These are phyloP conservation scores for Mohoua ochrocephala DNA, from an alignment of 2,113 vertebrate species.

Conservation along the genomic window DNA sequence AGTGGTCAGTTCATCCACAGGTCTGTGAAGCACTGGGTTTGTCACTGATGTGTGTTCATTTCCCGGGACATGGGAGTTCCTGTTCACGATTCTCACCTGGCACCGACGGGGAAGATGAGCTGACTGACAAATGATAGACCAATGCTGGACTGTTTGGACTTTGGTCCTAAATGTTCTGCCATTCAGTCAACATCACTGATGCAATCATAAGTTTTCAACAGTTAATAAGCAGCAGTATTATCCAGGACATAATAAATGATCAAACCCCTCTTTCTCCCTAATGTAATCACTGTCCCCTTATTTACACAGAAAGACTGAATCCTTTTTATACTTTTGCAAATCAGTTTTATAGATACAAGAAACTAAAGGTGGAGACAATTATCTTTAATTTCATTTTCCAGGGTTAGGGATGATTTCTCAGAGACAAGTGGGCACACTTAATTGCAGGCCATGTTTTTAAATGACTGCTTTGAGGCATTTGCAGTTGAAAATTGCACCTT, in stretches of 20 bases:
- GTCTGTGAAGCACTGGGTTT: neutral
- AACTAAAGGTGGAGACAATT: neutral
- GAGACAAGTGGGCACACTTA: neutral
- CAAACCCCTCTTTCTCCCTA: neutral
- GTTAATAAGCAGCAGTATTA: neutral
- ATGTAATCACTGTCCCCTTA: neutral
- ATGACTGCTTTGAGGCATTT: neutral
- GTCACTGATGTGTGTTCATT: fast-evolving
- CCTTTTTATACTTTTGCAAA: neutral
- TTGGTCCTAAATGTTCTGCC: neutral
- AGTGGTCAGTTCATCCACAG: neutral
- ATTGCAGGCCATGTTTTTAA: neutral
- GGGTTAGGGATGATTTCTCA: neutral
- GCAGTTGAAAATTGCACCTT: neutral
- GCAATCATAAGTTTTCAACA: neutral
- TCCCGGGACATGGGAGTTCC: neutral
- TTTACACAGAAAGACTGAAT: neutral
- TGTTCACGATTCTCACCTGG: neutral
- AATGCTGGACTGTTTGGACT: neutral
- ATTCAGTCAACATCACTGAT: neutral
- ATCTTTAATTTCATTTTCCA: neutral
- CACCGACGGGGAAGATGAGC: neutral
- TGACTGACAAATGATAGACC: neutral
- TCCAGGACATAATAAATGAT: neutral
- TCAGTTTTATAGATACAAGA: neutral